A percentile compares a stretch with the other conserved stretches of the same genome.
phyloP scores from a whole-genome alignment of 2,113 vertebrate species.

The Coptodon rendalli region DNA sequence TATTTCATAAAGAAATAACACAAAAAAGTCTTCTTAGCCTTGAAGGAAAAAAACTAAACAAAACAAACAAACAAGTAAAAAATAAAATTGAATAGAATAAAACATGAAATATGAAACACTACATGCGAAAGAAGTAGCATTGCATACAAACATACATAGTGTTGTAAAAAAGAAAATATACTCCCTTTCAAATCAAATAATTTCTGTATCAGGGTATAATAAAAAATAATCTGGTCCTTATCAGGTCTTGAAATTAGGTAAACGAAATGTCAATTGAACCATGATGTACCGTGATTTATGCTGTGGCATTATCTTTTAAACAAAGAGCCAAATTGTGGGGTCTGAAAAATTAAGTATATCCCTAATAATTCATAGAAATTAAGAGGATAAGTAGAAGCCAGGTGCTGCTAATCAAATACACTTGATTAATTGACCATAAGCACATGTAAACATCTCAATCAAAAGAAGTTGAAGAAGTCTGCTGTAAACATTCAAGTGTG shows the following conservation, averaged over 20 bases:
- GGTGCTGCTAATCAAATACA: not conserved
- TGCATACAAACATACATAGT: not conserved
- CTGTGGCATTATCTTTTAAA: not conserved
- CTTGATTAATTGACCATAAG: not conserved
- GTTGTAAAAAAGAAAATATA: not conserved
- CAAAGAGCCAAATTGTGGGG: not conserved
- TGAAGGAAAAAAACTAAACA: not conserved
- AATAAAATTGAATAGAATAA: not conserved
- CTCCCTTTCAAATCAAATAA: not conserved
- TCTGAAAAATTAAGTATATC: not conserved
- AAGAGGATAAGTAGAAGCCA: not conserved
- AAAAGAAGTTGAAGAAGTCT: not conserved
- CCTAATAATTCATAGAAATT: not conserved
- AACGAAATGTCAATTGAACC: not conserved
- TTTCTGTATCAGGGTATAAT: not conserved
- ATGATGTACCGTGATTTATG: not conserved
- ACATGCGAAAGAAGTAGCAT: not conserved
- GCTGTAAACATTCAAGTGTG: not conserved
- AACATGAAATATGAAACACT: not conserved
- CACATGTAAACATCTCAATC: not conserved
- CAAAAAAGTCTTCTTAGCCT: not conserved
- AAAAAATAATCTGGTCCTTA: not conserved
- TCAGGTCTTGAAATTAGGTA: not conserved
- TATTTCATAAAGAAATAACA: not conserved
- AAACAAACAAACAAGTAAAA: not conserved